Conservation (phyloP, 2,888 invertebrate genomes). For the Leucania comma region DNA sequence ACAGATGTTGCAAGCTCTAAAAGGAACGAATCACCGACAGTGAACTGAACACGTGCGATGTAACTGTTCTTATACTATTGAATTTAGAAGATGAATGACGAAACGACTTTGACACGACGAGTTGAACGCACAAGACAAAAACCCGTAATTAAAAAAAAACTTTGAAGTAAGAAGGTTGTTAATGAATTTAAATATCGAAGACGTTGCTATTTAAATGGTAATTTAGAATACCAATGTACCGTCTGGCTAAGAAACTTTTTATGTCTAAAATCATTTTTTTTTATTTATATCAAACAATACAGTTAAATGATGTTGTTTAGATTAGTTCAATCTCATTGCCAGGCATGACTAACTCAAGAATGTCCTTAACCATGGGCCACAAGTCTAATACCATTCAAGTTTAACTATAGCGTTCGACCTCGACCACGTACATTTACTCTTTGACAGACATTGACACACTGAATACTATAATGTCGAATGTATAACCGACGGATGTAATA, state of each 20-base stretch:
- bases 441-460: constrained; percentile 52
- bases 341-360: constrained; percentile 16
- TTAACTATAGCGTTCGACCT: constrained; percentile 44
- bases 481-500: not conserved
- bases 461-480: constrained; percentile 11
- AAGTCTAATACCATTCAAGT: constrained; percentile 53
- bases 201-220: not conserved
- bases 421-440: constrained; percentile 29
- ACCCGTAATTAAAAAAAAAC: not conserved
- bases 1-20: constrained; percentile 65
- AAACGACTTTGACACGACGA: constrained; percentile 67
- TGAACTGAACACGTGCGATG: constrained; percentile 77
- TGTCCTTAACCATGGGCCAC: constrained; percentile 45
- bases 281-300: not conserved
- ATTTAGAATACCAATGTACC: not conserved
- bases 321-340: constrained; percentile 21
- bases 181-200: not conserved
- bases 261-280: not conserved
- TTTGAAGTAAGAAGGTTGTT: not conserved
- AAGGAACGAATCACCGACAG: constrained; percentile 74
- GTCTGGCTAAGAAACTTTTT: not conserved
- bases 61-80: constrained; percentile 72
- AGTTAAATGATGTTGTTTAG: not conserved
- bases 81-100: constrained; percentile 70
- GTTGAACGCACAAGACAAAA: constrained; percentile 2